Base-by-base conservation (phyloP, 2,888 invertebrate genomes). In the Cephus spinipes region DNA sequence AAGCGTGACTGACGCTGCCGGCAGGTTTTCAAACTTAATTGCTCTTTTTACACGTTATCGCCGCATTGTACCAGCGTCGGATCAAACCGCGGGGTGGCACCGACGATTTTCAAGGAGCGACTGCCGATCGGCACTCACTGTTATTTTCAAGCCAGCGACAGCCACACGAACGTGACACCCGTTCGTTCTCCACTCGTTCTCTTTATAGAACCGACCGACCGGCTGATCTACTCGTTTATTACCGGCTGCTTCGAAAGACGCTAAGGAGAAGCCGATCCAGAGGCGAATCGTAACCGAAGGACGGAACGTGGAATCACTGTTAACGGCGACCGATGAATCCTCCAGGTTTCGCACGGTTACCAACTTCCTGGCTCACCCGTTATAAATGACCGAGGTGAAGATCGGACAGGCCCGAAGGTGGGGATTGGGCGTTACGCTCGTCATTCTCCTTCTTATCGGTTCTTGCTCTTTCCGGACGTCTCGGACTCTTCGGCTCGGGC, bases 21-120 rank as follows among this genome's bases (percentile, higher is more conserved):
- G 77, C 81, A 81, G 80, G 79, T 81, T 79, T 80, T 75, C 76
- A 74, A 30, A 31, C 73, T 84, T 86, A 87, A 88, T 88, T 87
- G 87, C 82, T 83, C 84, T 85, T 87, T 85, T 85, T 86, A 74
- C 76, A 78, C 79, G 76, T 77, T 74, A 75, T 77, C 71, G 77
- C 71, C 33, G 71, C 71, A 33, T 71, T 33, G 71, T 31, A 31
- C 33, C 31, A 11, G 11, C 71, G 71, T 71, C 23, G 23, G 55
- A 55, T 55, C 23, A 6, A 55, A 23, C 55, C 55, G 55, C 55
- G 55, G 55, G 55, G 55, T 55, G 23, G 55, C 55, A 23, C 55
- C 23, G 23, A 55, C 23, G 23, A 55, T 55, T 55, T 55, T 55
- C 55, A 55, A 55, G 55, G 9, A 55, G 55, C 55, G 55, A 55